Evolutionary conservation across 2,797 vertebrate species (phyloP).

Genomic region (Scleropages formosus): DNA sequence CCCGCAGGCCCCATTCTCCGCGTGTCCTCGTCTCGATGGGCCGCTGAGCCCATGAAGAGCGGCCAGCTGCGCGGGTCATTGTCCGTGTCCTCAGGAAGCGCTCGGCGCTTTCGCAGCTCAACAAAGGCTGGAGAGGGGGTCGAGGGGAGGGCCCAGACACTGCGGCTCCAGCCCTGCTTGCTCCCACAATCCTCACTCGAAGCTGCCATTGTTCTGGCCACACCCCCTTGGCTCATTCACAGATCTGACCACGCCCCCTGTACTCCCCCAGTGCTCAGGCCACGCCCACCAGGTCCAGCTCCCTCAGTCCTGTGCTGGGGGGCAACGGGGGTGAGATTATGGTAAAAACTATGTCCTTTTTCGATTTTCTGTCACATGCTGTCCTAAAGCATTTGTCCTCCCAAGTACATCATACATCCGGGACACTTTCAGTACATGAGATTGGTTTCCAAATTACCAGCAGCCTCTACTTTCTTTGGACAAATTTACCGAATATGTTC

Average conservation of each 20-base stretch:
- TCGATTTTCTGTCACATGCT: too few relatives aligned
- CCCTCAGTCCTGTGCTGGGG: not conserved
- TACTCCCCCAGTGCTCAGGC: not conserved
- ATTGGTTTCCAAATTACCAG: too few relatives aligned
- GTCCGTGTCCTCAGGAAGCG: constrained; percentile 84
- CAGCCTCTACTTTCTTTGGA: too few relatives aligned
- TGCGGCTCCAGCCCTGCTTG: constrained; percentile 81
- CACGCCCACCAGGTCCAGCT: not conserved
- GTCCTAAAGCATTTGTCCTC: too few relatives aligned
- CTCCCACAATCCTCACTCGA: constrained; percentile 80
- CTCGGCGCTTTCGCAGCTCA: constrained; percentile 85
- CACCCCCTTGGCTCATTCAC: constrained; percentile 41
- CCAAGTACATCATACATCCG: too few relatives aligned
- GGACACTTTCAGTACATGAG: too few relatives aligned
- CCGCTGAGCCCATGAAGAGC: constrained; percentile 81
- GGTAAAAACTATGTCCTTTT: too few relatives aligned
- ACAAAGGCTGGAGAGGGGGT: constrained; percentile 83
- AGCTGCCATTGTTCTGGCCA: constrained; percentile 76
- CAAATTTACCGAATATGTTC: too few relatives aligned
- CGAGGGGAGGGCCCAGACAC: constrained; percentile 77
- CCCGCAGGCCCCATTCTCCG: not conserved
- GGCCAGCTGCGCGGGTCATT: constrained; percentile 84
- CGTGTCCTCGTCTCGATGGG: constrained; percentile 70
- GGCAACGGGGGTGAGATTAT: not conserved
- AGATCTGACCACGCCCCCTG: too few relatives aligned